Conservation (phyloP, 2,797 vertebrate species). For the Bovichtus variegatus region DNA sequence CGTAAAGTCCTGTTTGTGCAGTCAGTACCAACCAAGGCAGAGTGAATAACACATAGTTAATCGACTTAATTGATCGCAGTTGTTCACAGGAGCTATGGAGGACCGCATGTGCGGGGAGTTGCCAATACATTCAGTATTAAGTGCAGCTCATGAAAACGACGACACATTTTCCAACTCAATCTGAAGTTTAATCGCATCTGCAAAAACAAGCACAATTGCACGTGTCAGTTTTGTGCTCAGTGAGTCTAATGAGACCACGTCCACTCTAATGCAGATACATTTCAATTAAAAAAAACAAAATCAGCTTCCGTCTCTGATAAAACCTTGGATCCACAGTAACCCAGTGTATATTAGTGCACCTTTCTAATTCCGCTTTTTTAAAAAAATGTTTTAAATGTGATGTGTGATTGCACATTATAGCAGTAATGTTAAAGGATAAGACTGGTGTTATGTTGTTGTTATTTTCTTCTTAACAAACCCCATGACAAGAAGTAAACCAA, state of each 20-base stretch:
- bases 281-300: no score
- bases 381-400: no score
- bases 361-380: no score
- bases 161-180: neutral
- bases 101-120: slow-evolving; percentile 11
- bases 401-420: no score
- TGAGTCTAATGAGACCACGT: neutral
- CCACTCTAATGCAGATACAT: neutral
- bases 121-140: neutral
- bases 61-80: slow-evolving; percentile 32
- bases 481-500: no score
- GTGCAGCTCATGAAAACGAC: slow-evolving; percentile 1
- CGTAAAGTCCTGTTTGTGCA: neutral
- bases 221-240: neutral
- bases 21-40: slow-evolving; percentile 6
- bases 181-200: neutral
- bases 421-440: no score
- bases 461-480: no score
- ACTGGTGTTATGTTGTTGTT: no score
- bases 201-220: neutral
- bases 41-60: slow-evolving; percentile 29
- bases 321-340: neutral
- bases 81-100: slow-evolving; percentile 22
- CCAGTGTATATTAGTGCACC: no score
- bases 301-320: neutral